phyloP scores from a whole-genome alignment of 2,113 vertebrate species.

The Tenebrosternarchus preto region DNA sequence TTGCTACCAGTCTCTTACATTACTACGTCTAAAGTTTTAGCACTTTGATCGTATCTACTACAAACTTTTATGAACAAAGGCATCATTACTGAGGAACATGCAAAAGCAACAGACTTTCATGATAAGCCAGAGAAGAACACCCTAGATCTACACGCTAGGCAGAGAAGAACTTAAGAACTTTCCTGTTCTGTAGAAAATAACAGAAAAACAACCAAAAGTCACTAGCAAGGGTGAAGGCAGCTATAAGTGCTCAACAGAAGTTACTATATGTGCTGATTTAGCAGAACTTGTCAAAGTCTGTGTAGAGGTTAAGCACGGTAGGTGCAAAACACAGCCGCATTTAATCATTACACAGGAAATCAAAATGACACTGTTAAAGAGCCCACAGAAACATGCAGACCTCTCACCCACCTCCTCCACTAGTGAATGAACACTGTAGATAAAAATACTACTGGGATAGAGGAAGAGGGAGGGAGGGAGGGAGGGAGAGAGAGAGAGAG shows the following conservation, averaged over 20 bases:
- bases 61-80: too few relatives aligned
- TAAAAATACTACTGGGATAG: conserved; percentile 4
- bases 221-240: not conserved
- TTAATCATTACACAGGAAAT: not conserved
- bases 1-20: not conserved
- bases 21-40: not conserved
- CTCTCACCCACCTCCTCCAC: not conserved
- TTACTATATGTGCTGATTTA: conserved; percentile 16
- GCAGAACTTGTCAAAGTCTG: not conserved
- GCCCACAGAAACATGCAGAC: not conserved
- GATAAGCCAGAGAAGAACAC: conserved; percentile 2
- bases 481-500: too few relatives aligned
- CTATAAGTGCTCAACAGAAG: conserved; percentile 9
- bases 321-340: not conserved
- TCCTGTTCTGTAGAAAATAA: not conserved
- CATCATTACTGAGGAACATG: too few relatives aligned
- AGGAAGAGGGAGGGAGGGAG: not conserved
- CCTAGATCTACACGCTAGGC: not conserved
- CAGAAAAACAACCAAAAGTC: not conserved
- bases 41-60: not conserved
- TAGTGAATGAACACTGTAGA: not conserved
- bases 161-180: not conserved
- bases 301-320: not conserved
- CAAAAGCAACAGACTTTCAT: not conserved
- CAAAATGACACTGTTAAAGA: not conserved